phyloP scores from a whole-genome alignment of 92 coral and sea anemone species.

The Palythoa grandis region DNA sequence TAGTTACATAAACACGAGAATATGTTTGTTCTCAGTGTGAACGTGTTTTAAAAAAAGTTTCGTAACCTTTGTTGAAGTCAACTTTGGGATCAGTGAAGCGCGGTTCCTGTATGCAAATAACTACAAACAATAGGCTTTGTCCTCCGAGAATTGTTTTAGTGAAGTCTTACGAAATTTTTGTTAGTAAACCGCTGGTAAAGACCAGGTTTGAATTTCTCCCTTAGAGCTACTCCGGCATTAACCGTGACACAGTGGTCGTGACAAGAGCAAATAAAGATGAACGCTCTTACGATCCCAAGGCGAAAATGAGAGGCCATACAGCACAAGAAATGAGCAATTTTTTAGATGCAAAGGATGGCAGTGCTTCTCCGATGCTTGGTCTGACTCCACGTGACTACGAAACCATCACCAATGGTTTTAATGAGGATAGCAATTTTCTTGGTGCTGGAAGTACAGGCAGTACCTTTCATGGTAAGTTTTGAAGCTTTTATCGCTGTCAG shows the following conservation, averaged over 20 bases:
- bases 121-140: no score
- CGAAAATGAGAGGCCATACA: slow-evolving; percentile 2
- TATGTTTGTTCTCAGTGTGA: no score
- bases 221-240: neutral
- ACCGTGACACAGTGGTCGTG: neutral
- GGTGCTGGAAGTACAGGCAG: slow-evolving; percentile 10
- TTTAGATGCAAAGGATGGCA: neutral
- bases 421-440: slow-evolving; percentile 2
- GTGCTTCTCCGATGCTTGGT: neutral
- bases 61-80: no score
- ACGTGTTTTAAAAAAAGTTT: no score
- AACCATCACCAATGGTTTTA: slow-evolving; percentile 16
- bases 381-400: slow-evolving; percentile 5
- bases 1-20: no score
- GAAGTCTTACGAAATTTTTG: no score
- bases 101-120: no score
- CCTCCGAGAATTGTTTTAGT: no score
- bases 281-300: neutral
- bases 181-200: no score
- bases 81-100: no score
- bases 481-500: no score
- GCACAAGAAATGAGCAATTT: neutral
- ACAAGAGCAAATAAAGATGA: neutral
- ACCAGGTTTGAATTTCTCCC: no score
- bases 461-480: neutral